phyloP scores from a whole-genome alignment of 2,113 vertebrate species.

The human (Homo sapiens) region GRCh38 chr3:159833001-159833500 shows the following conservation, averaged over 20 bases:
- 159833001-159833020: not conserved
- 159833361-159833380: not conserved
- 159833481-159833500: not conserved
- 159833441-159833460: not conserved
- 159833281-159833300: not conserved
- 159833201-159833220: not conserved
- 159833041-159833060: not conserved
- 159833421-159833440: not conserved
- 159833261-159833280: not conserved
- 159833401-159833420: not conserved
- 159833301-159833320: not conserved
- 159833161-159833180: not conserved
- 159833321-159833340: not conserved
- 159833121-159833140: not conserved
- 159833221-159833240: not conserved
- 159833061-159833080: not conserved
- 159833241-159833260: not conserved
- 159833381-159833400: not conserved
- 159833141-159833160: not conserved
- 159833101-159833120: not conserved
- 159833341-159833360: not conserved
- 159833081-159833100: not conserved
- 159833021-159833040: not conserved
- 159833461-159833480: not conserved
- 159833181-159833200: not conserved